Base-by-base conservation (phyloP, 2,797 vertebrate genomes). In the Mormyrus hasselquistii region DNA sequence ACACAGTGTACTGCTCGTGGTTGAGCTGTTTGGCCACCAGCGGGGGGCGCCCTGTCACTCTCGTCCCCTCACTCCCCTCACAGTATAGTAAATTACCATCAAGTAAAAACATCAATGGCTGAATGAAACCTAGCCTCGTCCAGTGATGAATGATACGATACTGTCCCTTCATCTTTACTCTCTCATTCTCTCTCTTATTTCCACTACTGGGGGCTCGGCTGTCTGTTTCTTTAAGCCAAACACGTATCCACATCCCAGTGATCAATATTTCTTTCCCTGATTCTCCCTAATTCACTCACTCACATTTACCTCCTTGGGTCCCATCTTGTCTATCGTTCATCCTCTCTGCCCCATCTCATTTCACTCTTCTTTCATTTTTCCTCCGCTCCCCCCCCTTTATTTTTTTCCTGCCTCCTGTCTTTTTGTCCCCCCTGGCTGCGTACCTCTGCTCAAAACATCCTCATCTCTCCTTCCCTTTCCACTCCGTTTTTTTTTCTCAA, bases 1-100 rank as follows among this genome's bases (percentile, higher is more conserved):
- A 95, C 94, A 95, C 94, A 94, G 94, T 95, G 93, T 93, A 94
- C 90, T 93, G 93, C 92, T 93, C 94, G 93, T 94, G 93, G 95
- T 94, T 95, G 94, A 95, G 94, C 94, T 94, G 94, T 92, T 92
- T 93, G 93, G 94, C 94, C 95, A 95, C 95, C 95, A 95, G 94
- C 94, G 94, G 90, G 62, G 91, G 94, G 93, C 93, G 93, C 93
- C 93, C 93, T 94, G 93, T 93, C 29, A 47, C 52, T 8, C 41
- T 85, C 59, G 50, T 25, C 85, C 44, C 88, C 55, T 49, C 47
- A 65, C 76, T 50, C 44, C 4, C 16, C 76, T 50, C 44, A 2
- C 16, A 9, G 59, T 88, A 50, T 76, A 62, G 59, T 89, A 6
- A 47, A 86, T 89, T 89, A 89, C 83, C 38, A 41, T 86, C 38